Base-by-base conservation (phyloP, 2,113 vertebrate species). In the Salvelinus fontinalis region DNA sequence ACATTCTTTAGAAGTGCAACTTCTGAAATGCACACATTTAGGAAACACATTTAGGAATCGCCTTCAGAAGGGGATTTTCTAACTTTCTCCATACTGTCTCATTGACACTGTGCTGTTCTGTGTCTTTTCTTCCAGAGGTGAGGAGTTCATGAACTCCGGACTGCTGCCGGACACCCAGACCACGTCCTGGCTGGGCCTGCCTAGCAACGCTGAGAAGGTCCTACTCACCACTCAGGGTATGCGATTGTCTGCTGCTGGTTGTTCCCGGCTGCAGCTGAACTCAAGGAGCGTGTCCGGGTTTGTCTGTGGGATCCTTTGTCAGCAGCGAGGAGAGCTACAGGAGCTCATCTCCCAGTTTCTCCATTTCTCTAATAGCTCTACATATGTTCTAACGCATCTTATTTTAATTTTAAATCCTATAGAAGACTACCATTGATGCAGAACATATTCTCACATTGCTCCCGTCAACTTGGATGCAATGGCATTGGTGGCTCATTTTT, bases 161-260 rank as follows among this genome's bases (percentile, higher is more conserved):
- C 26, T 98, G 94, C 95, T 99, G 48, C 98, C 98, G 0, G 98
- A 99, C 78, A 95, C 97, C 5, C 98, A 99, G 90, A 98, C 97
- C 0, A 97, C 98, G 2, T 96, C 97, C 1, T 99, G 98, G 97
- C 94, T 99, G 5, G 98, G 98, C 49, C 89, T 99, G 82, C 98
- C 98, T 22, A 98, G 97, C 90, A 99, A 99, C 0, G 97, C 98
- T 0, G 98, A 99, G 85, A 95, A 93, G 76, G 97, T 99, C 83
- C 93, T 99, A 80, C 97, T 99, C 74, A 99, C 98, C 81, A 99
- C 98, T 31, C 97, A 98, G 91, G 97, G 97, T 99, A 94, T 13
- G 90, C 51, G 4, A 49, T 64, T 20, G 14, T 11, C 76, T 11
- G 5, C 31, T 44, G 20, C 1, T 20, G 27, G 22, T 66, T 14